phyloP scores from a whole-genome alignment of 2,888 invertebrate species.

The Cheilosia vulpina region DNA sequence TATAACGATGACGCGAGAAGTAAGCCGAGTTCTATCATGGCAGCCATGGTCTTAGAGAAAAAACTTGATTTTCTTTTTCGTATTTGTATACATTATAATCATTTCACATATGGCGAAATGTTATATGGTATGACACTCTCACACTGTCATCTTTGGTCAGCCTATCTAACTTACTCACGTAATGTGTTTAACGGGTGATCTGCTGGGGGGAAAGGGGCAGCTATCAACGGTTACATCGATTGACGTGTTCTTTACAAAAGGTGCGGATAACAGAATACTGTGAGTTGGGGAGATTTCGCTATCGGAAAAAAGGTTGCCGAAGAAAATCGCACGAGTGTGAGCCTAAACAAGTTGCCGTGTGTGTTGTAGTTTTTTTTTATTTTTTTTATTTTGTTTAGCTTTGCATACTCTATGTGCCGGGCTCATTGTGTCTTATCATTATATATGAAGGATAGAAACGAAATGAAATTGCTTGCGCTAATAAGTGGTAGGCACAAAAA shows the following conservation, averaged over 20 bases:
- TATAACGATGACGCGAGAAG: constrained; percentile 37
- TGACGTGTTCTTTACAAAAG: constrained; percentile 28
- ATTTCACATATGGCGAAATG: constrained; percentile 40
- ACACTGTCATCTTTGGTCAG: constrained; percentile 10
- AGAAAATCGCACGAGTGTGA: constrained; percentile 22
- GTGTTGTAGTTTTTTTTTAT: constrained; percentile 28
- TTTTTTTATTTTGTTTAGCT: constrained; percentile 1
- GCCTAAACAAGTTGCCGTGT: constrained; percentile 16
- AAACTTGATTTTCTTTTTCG: constrained; percentile 38
- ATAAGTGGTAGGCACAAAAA: constrained; percentile 9
- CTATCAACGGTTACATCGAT: constrained; percentile 38
- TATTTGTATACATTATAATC: constrained; percentile 2
- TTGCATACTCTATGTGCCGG: constrained; percentile 11
- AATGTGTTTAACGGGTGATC: constrained; percentile 7
- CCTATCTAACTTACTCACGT: constrained; percentile 1
- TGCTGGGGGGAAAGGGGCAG: neutral
- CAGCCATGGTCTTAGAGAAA: neutral
- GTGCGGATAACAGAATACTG: constrained; percentile 17
- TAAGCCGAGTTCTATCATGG: constrained; percentile 13
- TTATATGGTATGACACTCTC: constrained; percentile 34
- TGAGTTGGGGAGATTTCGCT: constrained; percentile 33
- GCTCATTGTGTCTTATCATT: constrained; percentile 10
- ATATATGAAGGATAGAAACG: constrained; percentile 10
- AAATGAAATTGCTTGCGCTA: constrained; percentile 43
- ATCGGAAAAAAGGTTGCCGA: constrained; percentile 22